Evolutionary conservation across 2,797 vertebrate genomes (phyloP).

Genomic region (Perodicticus potto): DNA sequence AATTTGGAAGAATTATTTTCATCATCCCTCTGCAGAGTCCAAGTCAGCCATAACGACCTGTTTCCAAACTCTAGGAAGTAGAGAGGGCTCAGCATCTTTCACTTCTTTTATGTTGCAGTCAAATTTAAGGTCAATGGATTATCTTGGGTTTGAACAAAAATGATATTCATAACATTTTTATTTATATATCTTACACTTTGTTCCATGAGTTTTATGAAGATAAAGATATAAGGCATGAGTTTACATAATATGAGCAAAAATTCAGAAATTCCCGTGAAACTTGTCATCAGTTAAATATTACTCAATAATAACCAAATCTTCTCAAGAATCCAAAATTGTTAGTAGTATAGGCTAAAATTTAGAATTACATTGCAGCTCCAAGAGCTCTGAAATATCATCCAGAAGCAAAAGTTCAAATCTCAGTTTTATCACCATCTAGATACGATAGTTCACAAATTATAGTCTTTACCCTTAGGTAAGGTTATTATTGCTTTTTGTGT

Average conservation of each 20-base stretch:
- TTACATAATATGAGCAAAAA: slow-evolving; percentile 31
- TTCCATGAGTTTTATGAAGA: slow-evolving; percentile 6
- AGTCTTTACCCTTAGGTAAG: not conserved
- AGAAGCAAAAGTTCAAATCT: not conserved
- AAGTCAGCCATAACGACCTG: not conserved
- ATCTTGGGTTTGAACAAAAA: not conserved
- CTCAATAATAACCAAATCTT: slow-evolving; percentile 5
- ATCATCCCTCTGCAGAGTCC: not conserved
- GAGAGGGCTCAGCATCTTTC: not conserved
- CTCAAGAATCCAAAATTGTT: not conserved
- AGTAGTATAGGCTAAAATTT: not conserved
- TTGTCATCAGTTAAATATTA: not conserved
- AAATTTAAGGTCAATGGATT: not conserved
- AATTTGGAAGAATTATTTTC: not conserved
- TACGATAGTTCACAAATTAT: not conserved
- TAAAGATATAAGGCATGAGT: not conserved
- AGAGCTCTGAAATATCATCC: not conserved
- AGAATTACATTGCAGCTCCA: not conserved
- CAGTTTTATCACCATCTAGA: not conserved
- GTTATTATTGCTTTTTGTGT: not conserved
- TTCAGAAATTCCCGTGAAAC: not conserved
- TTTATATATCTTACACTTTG: not conserved
- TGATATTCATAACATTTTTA: not conserved
- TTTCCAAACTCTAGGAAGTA: not conserved
- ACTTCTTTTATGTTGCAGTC: not conserved